Base-by-base conservation (phyloP, 2,797 vertebrate genomes). In the Adrianichthys oophorus region DNA sequence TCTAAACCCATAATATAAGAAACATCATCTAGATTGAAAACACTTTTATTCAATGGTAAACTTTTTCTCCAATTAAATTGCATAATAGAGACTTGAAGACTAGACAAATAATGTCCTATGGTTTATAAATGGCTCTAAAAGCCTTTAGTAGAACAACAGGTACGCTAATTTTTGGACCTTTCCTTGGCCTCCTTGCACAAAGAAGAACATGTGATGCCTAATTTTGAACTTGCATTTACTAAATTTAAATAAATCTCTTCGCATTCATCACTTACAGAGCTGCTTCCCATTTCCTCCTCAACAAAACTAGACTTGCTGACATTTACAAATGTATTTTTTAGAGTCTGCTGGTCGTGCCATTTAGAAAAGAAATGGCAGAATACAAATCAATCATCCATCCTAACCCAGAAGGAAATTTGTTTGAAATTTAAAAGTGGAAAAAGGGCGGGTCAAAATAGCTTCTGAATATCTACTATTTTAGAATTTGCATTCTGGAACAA, bases 111-210 rank as follows among this genome's bases (percentile, higher is more conserved):
- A 45, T 45, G 17, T 7, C 4, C 17, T 18, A 41, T 42, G 29
- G 47, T 62, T 62, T 48, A 53, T 62, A 41, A 18, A 1, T 12
- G 42, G 37, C 5, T 7, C 18, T 54, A 42, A 32, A 32, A 48
- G 16, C 37, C 41, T 37, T 53, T 18, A 26, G 32, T 41, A 15
- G 16, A 59, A 41, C 17, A 21, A 32, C 15, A 41, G 14, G 48
- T 45, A n/a, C 58, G 37, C 26, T 19, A n/a, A 17, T 13, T 29
- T 15, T 24, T 45, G 18, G 17, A 52, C 48, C 15, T 1, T 42
- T 15, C 10, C 43, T 18, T 15, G n/a, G 19, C 58, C 19, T 15
- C 18, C 4, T 40, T 15, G 41, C 32, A 37, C 32, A 45, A 43
- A 23, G 40, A 41, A 29, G 15, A 41, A 4, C 49, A 46, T 13